Evolutionary conservation across 2,113 vertebrate species (phyloP).

Genomic region (Scartelaos histophorus): DNA sequence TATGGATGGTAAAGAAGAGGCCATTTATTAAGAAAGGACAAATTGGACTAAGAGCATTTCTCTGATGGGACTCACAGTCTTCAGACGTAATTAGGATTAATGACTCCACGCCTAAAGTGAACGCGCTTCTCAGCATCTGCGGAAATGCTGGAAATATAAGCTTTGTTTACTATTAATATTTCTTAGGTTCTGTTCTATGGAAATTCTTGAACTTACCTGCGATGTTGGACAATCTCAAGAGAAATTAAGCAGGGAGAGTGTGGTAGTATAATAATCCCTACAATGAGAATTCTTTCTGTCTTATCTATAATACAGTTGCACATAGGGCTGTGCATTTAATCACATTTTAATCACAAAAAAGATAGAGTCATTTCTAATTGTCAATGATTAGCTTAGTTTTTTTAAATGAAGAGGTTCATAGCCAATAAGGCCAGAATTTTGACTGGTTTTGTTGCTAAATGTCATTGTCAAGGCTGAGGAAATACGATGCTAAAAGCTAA

Average conservation of each 20-base stretch:
- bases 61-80: slow-evolving; percentile 41
- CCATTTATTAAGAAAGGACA: slow-evolving; percentile 30
- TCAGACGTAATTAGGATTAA: slow-evolving; percentile 47
- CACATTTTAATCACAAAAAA: neutral
- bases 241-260: neutral
- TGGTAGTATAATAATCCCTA: too few species aligned
- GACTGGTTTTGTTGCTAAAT: too few species aligned
- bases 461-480: too few species aligned
- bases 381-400: too few species aligned
- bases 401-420: too few species aligned
- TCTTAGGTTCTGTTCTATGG: neutral
- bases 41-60: slow-evolving; percentile 22
- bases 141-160: neutral
- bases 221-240: neutral
- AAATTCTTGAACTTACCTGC: neutral
- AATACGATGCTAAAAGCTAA: too few species aligned
- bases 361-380: too few species aligned
- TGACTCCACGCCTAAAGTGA: slow-evolving; percentile 2
- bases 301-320: neutral
- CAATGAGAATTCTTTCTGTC: too few species aligned
- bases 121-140: neutral
- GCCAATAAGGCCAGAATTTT: too few species aligned
- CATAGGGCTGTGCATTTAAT: neutral
- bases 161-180: neutral
- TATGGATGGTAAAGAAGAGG: slow-evolving; percentile 24